Evolutionary conservation across 64 coral and sea anemone genomes (phyloP), one percentile per base, ranked within the genome.

Genomic region (Exaiptasia diaphana): DNA sequence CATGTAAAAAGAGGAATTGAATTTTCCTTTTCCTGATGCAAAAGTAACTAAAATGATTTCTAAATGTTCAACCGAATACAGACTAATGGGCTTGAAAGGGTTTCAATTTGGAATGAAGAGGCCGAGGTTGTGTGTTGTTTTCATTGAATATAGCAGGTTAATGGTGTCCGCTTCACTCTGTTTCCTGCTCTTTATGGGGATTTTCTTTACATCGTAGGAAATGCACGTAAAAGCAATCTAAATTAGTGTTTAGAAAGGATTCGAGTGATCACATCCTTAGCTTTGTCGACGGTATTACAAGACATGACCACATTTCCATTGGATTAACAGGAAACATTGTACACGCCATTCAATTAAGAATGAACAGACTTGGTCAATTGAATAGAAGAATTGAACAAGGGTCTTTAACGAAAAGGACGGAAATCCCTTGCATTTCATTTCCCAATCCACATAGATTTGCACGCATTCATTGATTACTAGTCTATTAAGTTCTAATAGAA

Each of bases 221-320:
- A 65, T 65, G 61, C 31, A 24, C 61, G 32, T 65, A 65, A 65
- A 65, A 65, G 61, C 61, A 65, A 32, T 65, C 38, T 65, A 65
- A 65, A 65, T 65, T 65, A 65, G 27, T 65, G 30, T 65, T 65
- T 65, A 65, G 32, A 65, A 65, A 65, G 61, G 32, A 35, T 35
- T 65, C 31, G 13, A 65, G 61, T 35, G 61, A 65, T 35, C 61
- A 65, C 38, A 65, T 65, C 32, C 61, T 65, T 35, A 18, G 30
- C 38, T 26, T 65, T 65, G 61, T 65, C 61, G 38, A 65, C 61
- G 32, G 61, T 65, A 65, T 65, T 20, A 65, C 30, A 65, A 65
- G 25, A 65, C 61, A 65, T 65, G 32, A 62, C 28, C 23, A 25
- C 26, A 62, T 62, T 62, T 62, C 10, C 34, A 14, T 62, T 31